Base-by-base conservation (phyloP, 92 coral and sea anemone species). In the Pocillopora meandrina region DNA sequence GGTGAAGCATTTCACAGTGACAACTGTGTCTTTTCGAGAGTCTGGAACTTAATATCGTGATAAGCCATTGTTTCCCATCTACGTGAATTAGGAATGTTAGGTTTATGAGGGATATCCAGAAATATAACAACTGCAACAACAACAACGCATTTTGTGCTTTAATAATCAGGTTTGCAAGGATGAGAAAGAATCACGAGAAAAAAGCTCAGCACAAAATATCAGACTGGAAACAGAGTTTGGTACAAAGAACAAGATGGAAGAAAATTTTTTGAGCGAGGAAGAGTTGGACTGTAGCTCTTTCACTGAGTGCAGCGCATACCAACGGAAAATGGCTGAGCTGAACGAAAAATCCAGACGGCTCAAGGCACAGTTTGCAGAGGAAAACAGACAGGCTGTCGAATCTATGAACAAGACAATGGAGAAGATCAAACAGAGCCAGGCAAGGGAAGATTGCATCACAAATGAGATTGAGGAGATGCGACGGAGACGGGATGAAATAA, bases 311-410 rank as follows among this genome's bases (percentile, higher is more conserved):
- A 77, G 71, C 31, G 82, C 47, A 47, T 70, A 71, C 16, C n/a
- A 77, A 77, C 14, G 71, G 49, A 62, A 16, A 36, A 61, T 77
- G 14, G 82, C 82, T 47, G 58, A 61, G 20, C 56, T 62, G 23
- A 71, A 61, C 13, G 82, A 77, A 77, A 77, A 77, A 42, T 16
- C 23, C 62, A 36, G 36, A 42, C 18, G 26, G 10, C 82, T 63
- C 64, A 77, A 63, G 49, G 71, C 71, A 62, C 58, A 62, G 26
- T 77, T 77, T 77, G 82, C 58, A 9, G 71, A 77, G 58, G 71
- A 62, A 62, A 77, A 77, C 56, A 62, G 56, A 15, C 3, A n/a
- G 10, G 36, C 71, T 2, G 4, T 63, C 3, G 71, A 77, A n/a
- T 18, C n/a, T 31, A 42, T 77, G 71, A 58, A 77, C 35, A 62